Conservation (phyloP, 2,888 invertebrate species). For the Drosophila kuntzei region DNA sequence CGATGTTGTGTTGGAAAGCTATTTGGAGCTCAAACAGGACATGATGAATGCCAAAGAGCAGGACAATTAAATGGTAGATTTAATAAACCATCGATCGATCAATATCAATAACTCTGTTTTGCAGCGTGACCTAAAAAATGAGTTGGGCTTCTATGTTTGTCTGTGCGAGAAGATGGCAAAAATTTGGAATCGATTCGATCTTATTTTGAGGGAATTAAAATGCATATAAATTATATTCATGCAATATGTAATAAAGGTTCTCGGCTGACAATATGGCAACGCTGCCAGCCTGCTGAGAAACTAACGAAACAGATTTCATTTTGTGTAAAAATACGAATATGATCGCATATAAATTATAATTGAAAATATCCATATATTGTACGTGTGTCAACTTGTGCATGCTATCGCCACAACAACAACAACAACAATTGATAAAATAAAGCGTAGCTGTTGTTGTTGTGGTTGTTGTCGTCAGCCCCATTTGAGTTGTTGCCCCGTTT, state of each 20-base stretch:
- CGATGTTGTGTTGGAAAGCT: conserved; percentile 22
- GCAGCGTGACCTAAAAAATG: no score
- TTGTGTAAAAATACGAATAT: conserved; percentile 65
- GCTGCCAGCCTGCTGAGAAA: not conserved
- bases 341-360: conserved; percentile 78
- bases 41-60: not conserved
- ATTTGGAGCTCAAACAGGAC: conserved; percentile 30
- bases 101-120: not conserved
- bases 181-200: not conserved
- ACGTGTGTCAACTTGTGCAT: conserved; percentile 35
- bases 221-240: not conserved
- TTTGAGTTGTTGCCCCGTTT: conserved; percentile 21
- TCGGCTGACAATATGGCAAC: conserved; percentile 1
- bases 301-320: conserved; percentile 30
- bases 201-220: not conserved
- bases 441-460: conserved; percentile 19
- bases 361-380: conserved; percentile 60
- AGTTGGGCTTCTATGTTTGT: no score
- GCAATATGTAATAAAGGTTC: not conserved
- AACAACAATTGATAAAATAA: conserved; percentile 42
- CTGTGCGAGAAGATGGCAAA: not conserved
- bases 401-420: conserved; percentile 41
- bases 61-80: not conserved
- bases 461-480: conserved; percentile 29
- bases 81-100: not conserved